Base-by-base conservation (phyloP, 2,113 vertebrate genomes). In the Cinclus mexicanus region DNA sequence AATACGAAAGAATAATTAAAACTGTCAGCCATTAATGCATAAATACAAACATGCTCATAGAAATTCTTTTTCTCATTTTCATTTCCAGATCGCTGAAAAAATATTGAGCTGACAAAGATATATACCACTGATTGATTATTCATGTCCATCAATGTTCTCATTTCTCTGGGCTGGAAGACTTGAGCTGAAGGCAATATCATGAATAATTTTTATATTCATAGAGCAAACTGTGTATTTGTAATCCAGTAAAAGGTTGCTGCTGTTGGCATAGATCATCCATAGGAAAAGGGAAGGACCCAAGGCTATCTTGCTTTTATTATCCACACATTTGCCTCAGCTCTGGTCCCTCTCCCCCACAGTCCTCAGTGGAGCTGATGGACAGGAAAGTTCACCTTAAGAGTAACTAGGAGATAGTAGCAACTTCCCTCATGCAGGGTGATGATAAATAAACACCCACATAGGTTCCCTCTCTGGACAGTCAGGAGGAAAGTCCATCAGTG, bases 1-100 rank as follows among this genome's bases (percentile, higher is more conserved):
- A 94, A 92, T 53, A 88, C 55, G 46, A 81, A 90, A 80, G 65
- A 59, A 74, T 78, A 86, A 92, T 92, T 85, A 39, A 83, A 80
- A 80, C 42, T 68, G 47, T 49, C 78, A 90, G 61, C 67, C 42
- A 65, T 77, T 76, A 87, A 76, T 44, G 29, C 46, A 80, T 52
- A 89, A 83, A 82, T 20, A 60, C 18, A 83, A 95, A 53, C 39
- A 64, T 0, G 41, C 37, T 21, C 11, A 28, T 6, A 21, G 49
- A 67, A 13, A 0, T 2, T 68, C 85, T 74, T 69, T 74, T 90
- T 63, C 60, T 77, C 46, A 74, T 83, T 94, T 93, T 69, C 50
- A 69, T 90, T 89, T 86, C 35, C 74, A 90, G 63, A 80, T 69
- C 3, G 7, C 80, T 86, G 88, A 74, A 84, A 89, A 91, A 82